phyloP scores from a whole-genome alignment of 2,888 invertebrate genomes.

The Helleia helle region DNA sequence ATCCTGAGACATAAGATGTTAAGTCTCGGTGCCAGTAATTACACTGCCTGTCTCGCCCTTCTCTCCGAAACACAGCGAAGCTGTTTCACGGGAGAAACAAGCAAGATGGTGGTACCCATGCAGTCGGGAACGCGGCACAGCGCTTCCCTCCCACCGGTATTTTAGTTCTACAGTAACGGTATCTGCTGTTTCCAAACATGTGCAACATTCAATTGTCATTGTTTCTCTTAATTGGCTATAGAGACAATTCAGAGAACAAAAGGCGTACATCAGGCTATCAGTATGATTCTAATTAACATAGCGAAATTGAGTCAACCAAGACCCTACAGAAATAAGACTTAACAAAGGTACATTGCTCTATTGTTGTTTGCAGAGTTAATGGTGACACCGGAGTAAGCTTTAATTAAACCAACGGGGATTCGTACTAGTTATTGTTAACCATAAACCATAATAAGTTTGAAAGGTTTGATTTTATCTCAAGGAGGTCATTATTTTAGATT shows the following conservation, averaged over 20 bases:
- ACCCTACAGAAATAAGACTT: conserved; percentile 30
- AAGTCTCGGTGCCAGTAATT: too few species aligned
- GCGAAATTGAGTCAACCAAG: conserved; percentile 23
- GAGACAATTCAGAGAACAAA: conserved; percentile 23
- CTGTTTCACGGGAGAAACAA: too few species aligned
- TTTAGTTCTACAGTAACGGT: too few species aligned
- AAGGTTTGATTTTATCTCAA: too few species aligned
- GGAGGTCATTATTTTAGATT: too few species aligned
- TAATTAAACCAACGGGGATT: conserved; percentile 59
- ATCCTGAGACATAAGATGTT: too few species aligned
- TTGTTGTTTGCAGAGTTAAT: conserved; percentile 48
- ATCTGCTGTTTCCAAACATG: conserved; percentile 31
- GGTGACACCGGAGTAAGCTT: conserved; percentile 63
- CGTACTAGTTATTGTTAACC: conserved; percentile 42
- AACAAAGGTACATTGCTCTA: conserved; percentile 43
- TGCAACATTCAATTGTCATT: conserved; percentile 10
- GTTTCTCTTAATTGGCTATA: conserved; percentile 22
- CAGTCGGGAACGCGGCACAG: too few species aligned
- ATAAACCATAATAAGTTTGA: too few species aligned
- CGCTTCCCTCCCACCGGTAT: too few species aligned
- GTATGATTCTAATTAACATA: conserved; percentile 24
- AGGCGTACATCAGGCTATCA: conserved; percentile 22
- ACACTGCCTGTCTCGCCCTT: too few species aligned
- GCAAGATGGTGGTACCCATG: too few species aligned
- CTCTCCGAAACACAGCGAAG: too few species aligned